A percentile compares a stretch with the other conserved stretches of the same genome.
Conservation (phyloP, 2,113 vertebrate genomes). For the Atherinomorus stipes region DNA sequence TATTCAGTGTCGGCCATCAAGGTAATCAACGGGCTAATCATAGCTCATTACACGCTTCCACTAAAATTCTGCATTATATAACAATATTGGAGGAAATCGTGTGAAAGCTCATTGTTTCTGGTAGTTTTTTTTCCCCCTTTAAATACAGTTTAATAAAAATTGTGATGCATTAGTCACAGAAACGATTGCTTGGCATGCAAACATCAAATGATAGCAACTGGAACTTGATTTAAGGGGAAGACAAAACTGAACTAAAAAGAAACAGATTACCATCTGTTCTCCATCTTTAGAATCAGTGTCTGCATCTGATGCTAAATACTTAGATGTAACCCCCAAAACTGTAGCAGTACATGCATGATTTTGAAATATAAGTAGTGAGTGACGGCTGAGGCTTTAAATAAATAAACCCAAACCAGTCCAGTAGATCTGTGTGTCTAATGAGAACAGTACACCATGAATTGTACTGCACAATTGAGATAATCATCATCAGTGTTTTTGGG, state of each 20-base stretch:
- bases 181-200: not conserved
- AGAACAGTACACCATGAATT: slow-evolving; percentile 26
- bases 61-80: slow-evolving; percentile 18
- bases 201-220: slow-evolving; percentile 19
- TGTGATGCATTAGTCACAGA: slow-evolving; percentile 3
- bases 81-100: slow-evolving; percentile 31
- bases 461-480: not conserved
- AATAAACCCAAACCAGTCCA: slow-evolving; percentile 27
- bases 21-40: slow-evolving; percentile 50
- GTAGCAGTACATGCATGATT: slow-evolving; percentile 8
- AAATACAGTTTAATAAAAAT: not conserved
- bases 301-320: slow-evolving; percentile 22
- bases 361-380: slow-evolving; percentile 27
- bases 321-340: slow-evolving; percentile 2
- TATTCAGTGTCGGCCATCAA: slow-evolving; percentile 52
- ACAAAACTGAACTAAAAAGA: slow-evolving; percentile 38
- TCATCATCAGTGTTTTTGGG: not conserved
- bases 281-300: slow-evolving; percentile 29
- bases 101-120: slow-evolving; percentile 8
- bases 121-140: not conserved
- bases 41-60: slow-evolving; percentile 34
- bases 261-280: slow-evolving; percentile 46
- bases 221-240: not conserved
- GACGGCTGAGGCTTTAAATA: slow-evolving; percentile 9
- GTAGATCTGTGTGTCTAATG: slow-evolving; percentile 19